phyloP scores from a whole-genome alignment of 92 coral and sea anemone genomes.

The Anthopleura xanthogrammica region DNA sequence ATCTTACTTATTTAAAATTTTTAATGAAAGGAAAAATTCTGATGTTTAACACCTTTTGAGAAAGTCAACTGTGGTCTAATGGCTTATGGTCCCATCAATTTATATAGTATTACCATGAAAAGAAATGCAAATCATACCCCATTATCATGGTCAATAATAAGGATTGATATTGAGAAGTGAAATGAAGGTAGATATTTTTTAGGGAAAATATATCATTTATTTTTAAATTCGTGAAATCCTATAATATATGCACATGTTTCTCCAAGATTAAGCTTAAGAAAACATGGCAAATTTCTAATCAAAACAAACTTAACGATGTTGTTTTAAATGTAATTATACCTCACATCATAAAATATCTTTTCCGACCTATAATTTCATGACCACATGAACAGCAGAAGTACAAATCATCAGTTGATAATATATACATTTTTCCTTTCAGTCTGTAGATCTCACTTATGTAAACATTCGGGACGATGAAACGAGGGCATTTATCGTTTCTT shows the following conservation, averaged over 20 bases:
- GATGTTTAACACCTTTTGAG: neutral
- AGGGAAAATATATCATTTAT: neutral
- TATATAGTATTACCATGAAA: neutral
- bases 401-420: neutral
- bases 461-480: slow-evolving; percentile 4
- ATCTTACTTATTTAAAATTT: neutral
- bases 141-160: neutral
- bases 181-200: neutral
- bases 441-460: neutral
- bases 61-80: neutral
- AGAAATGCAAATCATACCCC: neutral
- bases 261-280: neutral
- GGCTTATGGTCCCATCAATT: neutral
- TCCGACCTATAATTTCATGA: neutral
- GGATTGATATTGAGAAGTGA: neutral
- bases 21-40: neutral
- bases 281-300: neutral
- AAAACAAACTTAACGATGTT: neutral
- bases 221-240: neutral
- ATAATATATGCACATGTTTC: neutral
- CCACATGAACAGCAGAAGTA: neutral
- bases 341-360: neutral
- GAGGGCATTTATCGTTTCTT: neutral
- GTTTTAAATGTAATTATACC: neutral
- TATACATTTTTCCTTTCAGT: neutral